Conservation (phyloP, 2,113 vertebrate species). For the Macquaria ambigua region DNA sequence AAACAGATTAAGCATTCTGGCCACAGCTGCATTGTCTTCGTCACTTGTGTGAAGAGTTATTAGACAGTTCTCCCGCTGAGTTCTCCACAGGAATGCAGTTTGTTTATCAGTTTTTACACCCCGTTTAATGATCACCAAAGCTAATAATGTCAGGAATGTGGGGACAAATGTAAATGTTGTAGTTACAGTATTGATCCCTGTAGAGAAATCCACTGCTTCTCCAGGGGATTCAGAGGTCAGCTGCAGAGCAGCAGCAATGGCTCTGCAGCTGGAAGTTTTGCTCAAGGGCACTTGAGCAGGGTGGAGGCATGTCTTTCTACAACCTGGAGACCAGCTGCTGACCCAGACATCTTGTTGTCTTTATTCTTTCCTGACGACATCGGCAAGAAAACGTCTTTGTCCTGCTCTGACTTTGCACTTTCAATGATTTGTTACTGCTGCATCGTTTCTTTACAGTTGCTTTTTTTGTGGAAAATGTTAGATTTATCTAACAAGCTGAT, state of each 20-base stretch:
- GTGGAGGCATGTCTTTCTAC: neutral
- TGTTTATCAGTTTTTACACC: constrained; percentile 51
- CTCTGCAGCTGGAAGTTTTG: neutral
- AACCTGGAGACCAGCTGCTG: constrained; percentile 15
- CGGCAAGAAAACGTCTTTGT: neutral
- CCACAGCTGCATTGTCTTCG: constrained; percentile 46
- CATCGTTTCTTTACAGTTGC: neutral
- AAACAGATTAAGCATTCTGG: constrained; percentile 47
- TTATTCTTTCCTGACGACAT: constrained; percentile 15
- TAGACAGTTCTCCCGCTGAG: constrained; percentile 39
- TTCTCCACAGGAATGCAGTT: constrained; percentile 47
- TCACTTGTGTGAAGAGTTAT: constrained; percentile 44
- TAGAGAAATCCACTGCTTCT: neutral
- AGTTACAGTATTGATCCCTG: constrained; percentile 19
- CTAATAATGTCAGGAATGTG: constrained; percentile 45
- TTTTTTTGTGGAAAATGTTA: neutral
- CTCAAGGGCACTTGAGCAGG: constrained; percentile 11
- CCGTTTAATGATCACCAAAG: constrained; percentile 44
- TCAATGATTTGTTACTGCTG: neutral
- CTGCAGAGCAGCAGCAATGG: neutral
- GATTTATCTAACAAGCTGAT: constrained; percentile 29
- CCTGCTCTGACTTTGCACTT: neutral
- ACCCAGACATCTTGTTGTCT: constrained; percentile 12
- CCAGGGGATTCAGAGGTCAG: neutral
- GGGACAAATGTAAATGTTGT: constrained; percentile 40